Conservation (phyloP, 2,113 vertebrate species). For the Tyto alba region DNA sequence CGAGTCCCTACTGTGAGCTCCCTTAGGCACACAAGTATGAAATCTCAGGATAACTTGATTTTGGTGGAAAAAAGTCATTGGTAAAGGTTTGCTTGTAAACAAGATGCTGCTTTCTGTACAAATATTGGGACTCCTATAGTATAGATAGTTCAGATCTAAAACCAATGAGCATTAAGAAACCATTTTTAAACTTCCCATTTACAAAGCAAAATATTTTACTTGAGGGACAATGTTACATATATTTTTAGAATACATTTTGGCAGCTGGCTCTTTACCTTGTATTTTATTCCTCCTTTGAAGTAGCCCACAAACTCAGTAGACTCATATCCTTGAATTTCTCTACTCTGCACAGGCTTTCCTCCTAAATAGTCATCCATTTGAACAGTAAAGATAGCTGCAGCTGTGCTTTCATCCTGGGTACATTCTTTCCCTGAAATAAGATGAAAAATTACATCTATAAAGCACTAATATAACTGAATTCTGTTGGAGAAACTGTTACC, state of each 20-base stretch:
- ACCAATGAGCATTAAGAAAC: neutral
- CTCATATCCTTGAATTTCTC: conserved; percentile 89
- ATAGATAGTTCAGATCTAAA: neutral
- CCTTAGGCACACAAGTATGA: neutral
- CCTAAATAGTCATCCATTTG: conserved; percentile 93
- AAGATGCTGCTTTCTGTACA: neutral
- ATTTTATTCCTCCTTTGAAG: conserved; percentile 92
- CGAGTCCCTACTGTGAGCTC: neutral
- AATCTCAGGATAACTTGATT: neutral
- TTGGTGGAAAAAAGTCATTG: neutral
- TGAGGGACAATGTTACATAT: neutral
- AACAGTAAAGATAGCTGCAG: conserved; percentile 87
- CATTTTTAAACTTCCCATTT: neutral
- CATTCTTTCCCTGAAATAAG: conserved; percentile 83
- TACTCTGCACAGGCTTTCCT: conserved; percentile 87
- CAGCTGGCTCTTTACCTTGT: conserved; percentile 77
- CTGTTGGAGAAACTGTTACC: neutral
- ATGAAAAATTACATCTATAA: neutral
- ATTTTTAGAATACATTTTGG: neutral
- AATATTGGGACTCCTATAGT: neutral
- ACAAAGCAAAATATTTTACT: neutral
- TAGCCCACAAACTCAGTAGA: conserved; percentile 87
- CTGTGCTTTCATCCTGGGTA: conserved; percentile 90
- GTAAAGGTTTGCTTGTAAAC: neutral
- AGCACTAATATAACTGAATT: neutral